These are phyloP conservation scores for Pseudococcus longispinus DNA, from an alignment of 2,888 invertebrate species.

Conservation along the genomic window DNA sequence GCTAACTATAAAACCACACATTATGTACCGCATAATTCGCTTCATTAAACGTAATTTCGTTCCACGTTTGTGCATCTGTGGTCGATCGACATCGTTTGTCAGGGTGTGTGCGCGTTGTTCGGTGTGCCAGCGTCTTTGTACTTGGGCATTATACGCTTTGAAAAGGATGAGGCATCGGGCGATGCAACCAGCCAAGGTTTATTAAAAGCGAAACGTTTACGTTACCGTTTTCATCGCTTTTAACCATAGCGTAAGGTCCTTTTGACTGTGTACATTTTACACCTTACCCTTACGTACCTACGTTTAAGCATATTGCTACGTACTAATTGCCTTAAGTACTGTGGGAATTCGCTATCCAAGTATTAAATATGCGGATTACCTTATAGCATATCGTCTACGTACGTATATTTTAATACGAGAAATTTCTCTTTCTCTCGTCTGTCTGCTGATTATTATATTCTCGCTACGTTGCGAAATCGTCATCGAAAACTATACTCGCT, in stretches of 20 bases:
- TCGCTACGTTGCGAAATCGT: background rate
- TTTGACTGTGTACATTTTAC: too few relatives aligned
- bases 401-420: background rate
- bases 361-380: background rate
- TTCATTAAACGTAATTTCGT: slow-evolving; percentile 49
- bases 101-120: slow-evolving; percentile 1
- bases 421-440: background rate
- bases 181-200: too few relatives aligned
- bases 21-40: slow-evolving; percentile 50
- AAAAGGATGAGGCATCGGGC: slow-evolving; percentile 37
- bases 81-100: slow-evolving; percentile 33
- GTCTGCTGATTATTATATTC: background rate
- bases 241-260: too few relatives aligned
- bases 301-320: too few relatives aligned
- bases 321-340: background rate
- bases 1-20: slow-evolving; percentile 49
- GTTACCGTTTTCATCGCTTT: too few relatives aligned
- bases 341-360: background rate
- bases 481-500: background rate
- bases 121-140: slow-evolving; percentile 32
- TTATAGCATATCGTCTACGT: background rate
- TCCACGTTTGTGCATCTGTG: slow-evolving; percentile 41
- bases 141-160: background rate
- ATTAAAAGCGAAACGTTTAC: too few relatives aligned
- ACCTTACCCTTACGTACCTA: too few relatives aligned